Percentiles rank a stretch among this genome's conserved stretches.
Conservation (phyloP, 2,113 vertebrate genomes). For the Centropus unirufus region DNA sequence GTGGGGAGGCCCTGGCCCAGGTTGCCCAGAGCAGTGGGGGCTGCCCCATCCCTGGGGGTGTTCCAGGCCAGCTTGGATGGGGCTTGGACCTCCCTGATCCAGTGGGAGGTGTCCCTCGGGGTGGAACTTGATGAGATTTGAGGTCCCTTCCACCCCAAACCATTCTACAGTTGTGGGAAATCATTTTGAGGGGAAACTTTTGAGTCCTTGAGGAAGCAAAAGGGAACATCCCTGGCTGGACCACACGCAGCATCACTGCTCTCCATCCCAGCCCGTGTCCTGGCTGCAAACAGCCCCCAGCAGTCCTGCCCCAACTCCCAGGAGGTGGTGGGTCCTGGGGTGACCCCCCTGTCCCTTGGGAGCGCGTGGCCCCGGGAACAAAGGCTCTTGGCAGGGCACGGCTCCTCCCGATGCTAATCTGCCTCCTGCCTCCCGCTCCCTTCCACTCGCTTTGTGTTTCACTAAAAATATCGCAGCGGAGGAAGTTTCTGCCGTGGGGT, state of each 20-base stretch:
- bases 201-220: background rate
- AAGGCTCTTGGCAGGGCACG: background rate
- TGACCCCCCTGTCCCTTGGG: background rate
- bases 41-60: too few species aligned
- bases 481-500: constrained; percentile 52
- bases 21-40: too few species aligned
- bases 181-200: background rate
- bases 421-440: constrained; percentile 14
- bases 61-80: too few species aligned
- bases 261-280: background rate
- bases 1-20: too few species aligned
- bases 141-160: too few species aligned
- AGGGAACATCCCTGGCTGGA: background rate
- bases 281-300: background rate
- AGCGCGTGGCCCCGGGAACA: background rate
- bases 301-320: accelerated
- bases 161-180: too few species aligned
- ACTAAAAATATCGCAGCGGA: constrained; percentile 54
- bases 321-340: background rate
- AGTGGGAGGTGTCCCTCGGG: too few species aligned
- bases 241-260: background rate
- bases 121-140: too few species aligned
- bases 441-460: constrained; percentile 63
- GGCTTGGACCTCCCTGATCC: too few species aligned
- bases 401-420: constrained; percentile 56